Evolutionary conservation across 1,140 invertebrate species (phyloP), one percentile per base, ranked within the genome.

Genomic region (Drosophila mayri): DNA sequence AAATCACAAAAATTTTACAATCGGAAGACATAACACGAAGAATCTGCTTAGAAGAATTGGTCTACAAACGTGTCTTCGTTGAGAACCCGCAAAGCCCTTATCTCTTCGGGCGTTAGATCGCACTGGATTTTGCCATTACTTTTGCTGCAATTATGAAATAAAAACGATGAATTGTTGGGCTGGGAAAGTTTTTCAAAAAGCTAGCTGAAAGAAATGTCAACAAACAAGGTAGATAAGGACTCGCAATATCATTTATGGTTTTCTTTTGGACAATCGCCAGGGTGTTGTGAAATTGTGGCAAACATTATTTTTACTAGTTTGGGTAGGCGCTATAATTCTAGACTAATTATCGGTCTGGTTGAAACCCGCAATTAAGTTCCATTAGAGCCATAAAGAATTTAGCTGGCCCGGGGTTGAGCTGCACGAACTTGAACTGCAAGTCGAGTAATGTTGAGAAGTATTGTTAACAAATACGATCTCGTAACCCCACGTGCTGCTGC

Each of bases 11-110:
- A 44, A 28, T 4, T 32, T 32, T 14, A 18, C 5, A 61, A 25
- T 64, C 28, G 7, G 62, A 50, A 10, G 18, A 66, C 63, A 79
- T 46, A 55, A 35, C 6, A 66, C 10, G n/a, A 8, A 37, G 35
- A 55, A 55, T 54, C 50, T 22, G 37, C n/a, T 30, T 11, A 11
- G 37, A 50, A 37, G 52, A 60, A 67, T 76, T 81, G 73, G 66
- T 59, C 70, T 90, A 90, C 85, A 72, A 90, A 90, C 85, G 75
- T 90, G 75, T 90, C 85, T 81, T 90, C 85, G 55, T 84, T 76
- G 68, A 90, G 57, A 40, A 90, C 66, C 55, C 70, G 64, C 20
- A 90, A 40, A 9, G 81, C 86, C 41, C 81, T 73, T 12, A 79
- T 6, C 37, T 90, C 86, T 28, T 90, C 86, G 64, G 75, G 41